These are phyloP conservation scores for Drosophila quinaria DNA, from an alignment of 2,888 invertebrate genomes.

Conservation along the genomic window DNA sequence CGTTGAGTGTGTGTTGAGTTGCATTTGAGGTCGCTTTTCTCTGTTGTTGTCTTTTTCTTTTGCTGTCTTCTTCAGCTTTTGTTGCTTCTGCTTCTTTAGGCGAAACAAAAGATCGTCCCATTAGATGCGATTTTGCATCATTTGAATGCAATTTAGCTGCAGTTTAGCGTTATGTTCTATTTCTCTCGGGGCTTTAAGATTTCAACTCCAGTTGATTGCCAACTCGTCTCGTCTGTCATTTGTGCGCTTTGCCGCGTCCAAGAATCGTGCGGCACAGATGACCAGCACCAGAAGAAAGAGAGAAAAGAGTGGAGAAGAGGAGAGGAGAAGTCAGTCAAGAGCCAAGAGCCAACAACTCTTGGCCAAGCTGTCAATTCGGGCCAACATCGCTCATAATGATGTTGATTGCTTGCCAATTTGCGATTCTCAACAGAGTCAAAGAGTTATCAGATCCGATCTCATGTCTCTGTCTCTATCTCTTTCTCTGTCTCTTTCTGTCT, in stretches of 20 bases:
- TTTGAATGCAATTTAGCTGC: constrained; percentile 77
- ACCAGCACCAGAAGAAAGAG: constrained; percentile 38
- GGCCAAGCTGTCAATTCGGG: constrained; percentile 62
- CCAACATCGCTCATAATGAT: constrained; percentile 54
- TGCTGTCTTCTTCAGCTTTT: constrained; percentile 16
- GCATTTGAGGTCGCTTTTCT: constrained; percentile 75
- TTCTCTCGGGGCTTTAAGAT: constrained; percentile 47
- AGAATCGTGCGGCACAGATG: constrained; percentile 76
- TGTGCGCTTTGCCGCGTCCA: constrained; percentile 27
- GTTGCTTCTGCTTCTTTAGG: constrained; percentile 25
- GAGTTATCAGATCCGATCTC: constrained; percentile 6
- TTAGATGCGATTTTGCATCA: constrained; percentile 75
- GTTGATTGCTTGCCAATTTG: constrained; percentile 69
- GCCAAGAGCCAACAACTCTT: constrained; percentile 9
- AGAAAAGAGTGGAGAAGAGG: background rate
- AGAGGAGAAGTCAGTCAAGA: constrained; percentile 13
- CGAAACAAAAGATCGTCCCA: constrained; percentile 69
- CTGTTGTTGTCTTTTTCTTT: constrained; percentile 27
- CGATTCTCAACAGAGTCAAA: constrained; percentile 49
- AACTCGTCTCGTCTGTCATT: constrained; percentile 49
- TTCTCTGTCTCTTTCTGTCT: background rate
- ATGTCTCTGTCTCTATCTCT: background rate
- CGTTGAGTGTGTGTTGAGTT: constrained; percentile 18
- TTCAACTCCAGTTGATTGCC: constrained; percentile 31
- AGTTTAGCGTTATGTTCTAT: constrained; percentile 77